Evolutionary conservation across 2,888 invertebrate genomes (phyloP), one percentile per base, ranked within the genome.

Genomic region (Crossocerus cetratus): DNA sequence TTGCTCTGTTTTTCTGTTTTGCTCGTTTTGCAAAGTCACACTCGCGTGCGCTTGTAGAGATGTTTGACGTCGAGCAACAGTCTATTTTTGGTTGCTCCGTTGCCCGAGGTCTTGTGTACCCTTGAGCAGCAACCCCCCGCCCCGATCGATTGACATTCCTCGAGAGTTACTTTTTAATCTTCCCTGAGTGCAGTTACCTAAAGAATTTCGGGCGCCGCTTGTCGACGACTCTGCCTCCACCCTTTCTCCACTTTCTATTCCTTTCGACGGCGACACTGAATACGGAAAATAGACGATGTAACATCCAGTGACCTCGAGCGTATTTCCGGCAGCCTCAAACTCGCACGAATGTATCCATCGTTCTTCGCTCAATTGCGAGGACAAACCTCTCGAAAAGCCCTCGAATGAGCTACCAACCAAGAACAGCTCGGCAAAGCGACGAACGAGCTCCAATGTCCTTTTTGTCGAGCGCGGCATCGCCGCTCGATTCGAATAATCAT

Each of bases 281-380:
- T 20, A 55, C 44, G 20, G 5, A 44, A 22, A 49, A n/a, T 3
- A 54, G 32, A 22, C 65, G 44, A 11, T 58, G 55, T 54, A 60
- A 64, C 61, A 60, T 61, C 20, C 53, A 49, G 49, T 49, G 49
- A 49, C 57, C 54, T 43, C 20, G 11, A 20, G 56, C 22, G 56
- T 59, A 63, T 44, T 66, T 73, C 63, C 55, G 45, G 44, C 21
- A 59, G 49, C 59, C 60, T 68, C 32, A 43, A 69, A 49, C 49
- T 49, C 32, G 60, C 14, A 20, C 45, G 45, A 60, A 60, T 60
- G 5, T 45, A 43, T 18, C 18, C 16, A 20, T 18, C 2, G 16
- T 20, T 53, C 53, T n/a, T 3, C 13, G 3, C 14, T 20, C 0
- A 3, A 18, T 13, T 22, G 11, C 1, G 5, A 20, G 22, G 14